phyloP scores from a whole-genome alignment of 2,888 invertebrate species.

The Microctonus hyperodae region DNA sequence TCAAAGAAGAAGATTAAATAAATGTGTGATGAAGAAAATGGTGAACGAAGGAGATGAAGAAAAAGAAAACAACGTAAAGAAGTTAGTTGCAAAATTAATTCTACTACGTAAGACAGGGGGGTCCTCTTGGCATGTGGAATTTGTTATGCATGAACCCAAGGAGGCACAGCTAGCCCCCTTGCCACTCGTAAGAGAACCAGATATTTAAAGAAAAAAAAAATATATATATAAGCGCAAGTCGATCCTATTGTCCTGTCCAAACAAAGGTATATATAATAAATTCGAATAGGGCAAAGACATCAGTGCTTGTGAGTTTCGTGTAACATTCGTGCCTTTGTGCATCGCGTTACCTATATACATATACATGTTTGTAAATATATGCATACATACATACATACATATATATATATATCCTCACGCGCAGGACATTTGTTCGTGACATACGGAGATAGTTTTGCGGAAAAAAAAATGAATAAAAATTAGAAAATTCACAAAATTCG shows the following conservation, averaged over 20 bases:
- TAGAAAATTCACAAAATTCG: background rate
- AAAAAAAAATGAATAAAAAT: background rate
- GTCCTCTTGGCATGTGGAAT: slow-evolving; percentile 64
- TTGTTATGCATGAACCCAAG: slow-evolving; percentile 64
- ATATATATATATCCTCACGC: background rate
- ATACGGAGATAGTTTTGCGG: background rate
- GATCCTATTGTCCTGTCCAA: slow-evolving; percentile 25
- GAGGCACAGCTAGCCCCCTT: slow-evolving; percentile 58
- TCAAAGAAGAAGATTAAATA: slow-evolving; percentile 6
- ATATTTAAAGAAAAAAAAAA: slow-evolving; percentile 33
- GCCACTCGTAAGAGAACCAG: slow-evolving; percentile 45
- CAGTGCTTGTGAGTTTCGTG: background rate
- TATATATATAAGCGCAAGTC: slow-evolving; percentile 35
- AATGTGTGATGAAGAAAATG: slow-evolving; percentile 1
- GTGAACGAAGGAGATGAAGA: slow-evolving; percentile 11
- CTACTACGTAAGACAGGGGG: slow-evolving; percentile 47
- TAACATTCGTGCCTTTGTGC: background rate
- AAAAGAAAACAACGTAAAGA: slow-evolving; percentile 39
- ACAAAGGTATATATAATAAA: background rate
- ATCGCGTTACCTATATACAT: background rate
- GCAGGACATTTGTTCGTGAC: background rate
- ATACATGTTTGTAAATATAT: background rate
- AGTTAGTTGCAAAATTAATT: slow-evolving; percentile 29
- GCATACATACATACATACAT: background rate
- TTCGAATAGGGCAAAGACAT: background rate